These are phyloP conservation scores for Leptinotarsa juncta DNA, from an alignment of 2,888 invertebrate genomes.

Conservation along the genomic window DNA sequence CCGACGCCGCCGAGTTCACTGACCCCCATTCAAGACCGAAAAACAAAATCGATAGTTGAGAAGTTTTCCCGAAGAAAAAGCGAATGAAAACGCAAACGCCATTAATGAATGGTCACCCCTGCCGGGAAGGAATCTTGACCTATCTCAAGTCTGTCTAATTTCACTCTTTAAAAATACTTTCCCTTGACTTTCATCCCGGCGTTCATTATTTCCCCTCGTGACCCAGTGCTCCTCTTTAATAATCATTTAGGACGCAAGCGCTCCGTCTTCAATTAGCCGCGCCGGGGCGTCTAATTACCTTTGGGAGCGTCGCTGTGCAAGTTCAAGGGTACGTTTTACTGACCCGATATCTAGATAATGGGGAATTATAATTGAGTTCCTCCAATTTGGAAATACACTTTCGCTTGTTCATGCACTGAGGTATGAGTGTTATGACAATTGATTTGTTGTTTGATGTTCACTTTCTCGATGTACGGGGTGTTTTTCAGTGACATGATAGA, in stretches of 20 bases:
- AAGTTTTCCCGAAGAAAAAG: constrained; percentile 26
- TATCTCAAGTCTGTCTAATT: constrained; percentile 65
- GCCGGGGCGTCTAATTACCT: constrained; percentile 65
- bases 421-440: not conserved
- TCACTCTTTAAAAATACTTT: constrained; percentile 66
- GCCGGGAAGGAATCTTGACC: constrained; percentile 59
- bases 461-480: not conserved
- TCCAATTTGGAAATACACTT: not conserved
- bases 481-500: no score
- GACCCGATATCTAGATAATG: constrained; percentile 51
- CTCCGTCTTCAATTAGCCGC: constrained; percentile 63
- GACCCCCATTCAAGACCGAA: not conserved
- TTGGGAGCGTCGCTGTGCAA: constrained; percentile 59
- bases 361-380: constrained; percentile 8
- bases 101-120: constrained; percentile 51
- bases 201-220: constrained; percentile 65
- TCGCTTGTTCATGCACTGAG: not conserved
- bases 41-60: constrained; percentile 35
- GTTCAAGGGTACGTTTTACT: constrained; percentile 62
- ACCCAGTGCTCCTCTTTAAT: constrained; percentile 65
- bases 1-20: not conserved
- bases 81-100: constrained; percentile 28
- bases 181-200: constrained; percentile 62
- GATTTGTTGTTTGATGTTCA: not conserved
- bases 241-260: constrained; percentile 62